Evolutionary conservation across 2,797 vertebrate genomes (phyloP).

Genomic region (Coregonus sp.): DNA sequence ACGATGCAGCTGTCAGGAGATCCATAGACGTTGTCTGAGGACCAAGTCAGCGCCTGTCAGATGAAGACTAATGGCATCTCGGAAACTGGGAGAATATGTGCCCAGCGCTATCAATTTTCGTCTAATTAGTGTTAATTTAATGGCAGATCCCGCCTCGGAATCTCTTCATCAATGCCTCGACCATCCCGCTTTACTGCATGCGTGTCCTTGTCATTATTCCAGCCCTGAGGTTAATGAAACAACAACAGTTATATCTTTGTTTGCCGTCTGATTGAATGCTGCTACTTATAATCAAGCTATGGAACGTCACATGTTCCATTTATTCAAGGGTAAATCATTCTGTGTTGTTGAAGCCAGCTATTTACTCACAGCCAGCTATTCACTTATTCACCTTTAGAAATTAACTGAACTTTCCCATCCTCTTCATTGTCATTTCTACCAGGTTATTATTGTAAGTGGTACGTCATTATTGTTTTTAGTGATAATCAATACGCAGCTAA

Average conservation of each 20-base stretch:
- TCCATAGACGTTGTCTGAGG: background rate
- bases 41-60: constrained; percentile 29
- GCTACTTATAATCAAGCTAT: background rate
- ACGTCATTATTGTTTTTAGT: no score
- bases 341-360: background rate
- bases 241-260: constrained; percentile 6
- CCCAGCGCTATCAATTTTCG: constrained; percentile 50
- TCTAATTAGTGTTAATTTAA: constrained; percentile 61
- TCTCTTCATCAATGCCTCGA: constrained; percentile 40
- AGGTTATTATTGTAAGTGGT: no score
- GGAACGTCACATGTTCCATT: background rate
- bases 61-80: constrained; percentile 42
- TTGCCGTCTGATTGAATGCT: background rate
- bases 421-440: no score
- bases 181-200: constrained; percentile 6
- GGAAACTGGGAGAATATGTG: constrained; percentile 37
- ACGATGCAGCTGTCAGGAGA: constrained; percentile 12
- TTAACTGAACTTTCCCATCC: no score
- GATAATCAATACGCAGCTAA: background rate
- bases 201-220: constrained; percentile 7
- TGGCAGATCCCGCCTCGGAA: constrained; percentile 30
- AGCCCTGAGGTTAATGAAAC: background rate
- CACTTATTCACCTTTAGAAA: background rate
- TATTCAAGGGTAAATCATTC: background rate
- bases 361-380: background rate